phyloP scores from a whole-genome alignment of 2,797 vertebrate species.

The Cirrhinus mrigala region DNA sequence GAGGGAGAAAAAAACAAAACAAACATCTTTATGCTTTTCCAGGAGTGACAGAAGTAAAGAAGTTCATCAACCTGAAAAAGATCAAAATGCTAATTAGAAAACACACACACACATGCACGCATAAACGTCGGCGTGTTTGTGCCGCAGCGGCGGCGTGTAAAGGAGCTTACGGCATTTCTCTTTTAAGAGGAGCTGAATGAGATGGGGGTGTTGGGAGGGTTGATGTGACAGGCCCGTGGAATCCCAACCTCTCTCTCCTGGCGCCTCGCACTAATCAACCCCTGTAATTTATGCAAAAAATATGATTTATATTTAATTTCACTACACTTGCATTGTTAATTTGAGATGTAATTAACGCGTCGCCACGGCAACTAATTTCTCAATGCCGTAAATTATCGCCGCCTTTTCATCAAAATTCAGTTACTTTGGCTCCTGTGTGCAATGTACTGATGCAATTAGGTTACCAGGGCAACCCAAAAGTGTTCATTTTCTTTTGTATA shows the following conservation, averaged over 20 bases:
- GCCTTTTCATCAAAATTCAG: constrained; percentile 99
- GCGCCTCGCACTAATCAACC: constrained; percentile 99
- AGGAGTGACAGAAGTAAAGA: constrained; percentile 23
- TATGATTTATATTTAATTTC: constrained; percentile 99
- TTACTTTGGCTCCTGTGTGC: constrained; percentile 99
- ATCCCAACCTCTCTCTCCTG: constrained; percentile 99
- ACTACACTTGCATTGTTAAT: constrained; percentile 99
- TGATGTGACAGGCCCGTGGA: constrained; percentile 95
- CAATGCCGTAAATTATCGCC: constrained; percentile 99
- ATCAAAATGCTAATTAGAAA: constrained; percentile 50
- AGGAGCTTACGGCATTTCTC: constrained; percentile 73
- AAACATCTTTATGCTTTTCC: constrained; percentile 21
- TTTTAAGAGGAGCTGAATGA: constrained; percentile 71
- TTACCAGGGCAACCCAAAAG: constrained; percentile 99
- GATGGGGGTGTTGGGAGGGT: constrained; percentile 77
- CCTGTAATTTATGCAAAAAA: constrained; percentile 99
- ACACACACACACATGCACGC: constrained; percentile 41
- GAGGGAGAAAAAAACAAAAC: background rate
- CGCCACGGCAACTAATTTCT: constrained; percentile 99
- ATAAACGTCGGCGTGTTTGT: constrained; percentile 26
- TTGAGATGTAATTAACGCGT: constrained; percentile 99
- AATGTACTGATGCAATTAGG: constrained; percentile 99
- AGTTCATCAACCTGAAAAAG: constrained; percentile 47
- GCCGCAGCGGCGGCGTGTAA: constrained; percentile 64
- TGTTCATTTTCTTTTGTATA: constrained; percentile 99